A percentile compares a stretch with the other conserved stretches of the same genome.
Evolutionary conservation across 2,113 vertebrate genomes (phyloP).

Genomic region (Caloenas nicobarica): DNA sequence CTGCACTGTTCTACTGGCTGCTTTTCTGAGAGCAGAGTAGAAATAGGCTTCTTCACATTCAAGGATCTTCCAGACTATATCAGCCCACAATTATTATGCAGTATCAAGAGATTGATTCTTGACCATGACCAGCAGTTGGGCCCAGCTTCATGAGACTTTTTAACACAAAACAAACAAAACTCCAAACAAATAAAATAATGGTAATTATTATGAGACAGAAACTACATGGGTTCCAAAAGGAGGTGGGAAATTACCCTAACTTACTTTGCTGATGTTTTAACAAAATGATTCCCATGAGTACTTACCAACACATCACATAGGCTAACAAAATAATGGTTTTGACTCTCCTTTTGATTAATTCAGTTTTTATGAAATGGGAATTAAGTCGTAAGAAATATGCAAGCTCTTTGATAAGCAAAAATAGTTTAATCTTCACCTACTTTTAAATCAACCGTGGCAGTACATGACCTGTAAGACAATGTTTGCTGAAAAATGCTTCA

Average conservation of each 20-base stretch:
- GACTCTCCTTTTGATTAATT: slow-evolving; percentile 32
- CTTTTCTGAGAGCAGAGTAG: neutral
- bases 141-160: neutral
- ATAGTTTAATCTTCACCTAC: neutral
- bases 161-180: neutral
- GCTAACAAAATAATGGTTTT: neutral
- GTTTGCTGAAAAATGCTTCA: neutral
- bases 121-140: neutral
- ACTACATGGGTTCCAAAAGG: neutral
- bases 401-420: slow-evolving; percentile 4
- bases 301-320: neutral
- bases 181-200: neutral
- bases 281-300: neutral
- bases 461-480: neutral
- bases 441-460: neutral
- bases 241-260: neutral
- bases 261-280: neutral
- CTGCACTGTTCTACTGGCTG: neutral
- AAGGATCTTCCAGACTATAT: neutral
- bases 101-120: neutral
- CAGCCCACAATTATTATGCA: neutral
- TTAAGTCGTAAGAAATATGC: neutral
- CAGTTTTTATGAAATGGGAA: slow-evolving; percentile 27
- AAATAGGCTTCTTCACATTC: neutral
- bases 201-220: neutral